Evolutionary conservation across 2,113 vertebrate species (phyloP).

Genomic region (Noturus placidus): DNA sequence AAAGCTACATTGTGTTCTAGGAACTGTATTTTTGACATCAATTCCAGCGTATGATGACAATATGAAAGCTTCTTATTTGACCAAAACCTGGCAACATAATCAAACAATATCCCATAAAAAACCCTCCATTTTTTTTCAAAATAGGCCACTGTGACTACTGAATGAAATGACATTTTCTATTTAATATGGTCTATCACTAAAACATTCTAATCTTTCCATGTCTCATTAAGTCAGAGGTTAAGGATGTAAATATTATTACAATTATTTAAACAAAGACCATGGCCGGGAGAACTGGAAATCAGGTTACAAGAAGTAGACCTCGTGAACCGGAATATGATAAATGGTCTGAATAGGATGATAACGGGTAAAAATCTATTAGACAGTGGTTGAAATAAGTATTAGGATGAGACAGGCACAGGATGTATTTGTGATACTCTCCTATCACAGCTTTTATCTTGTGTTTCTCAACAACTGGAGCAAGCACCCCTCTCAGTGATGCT

Average conservation of each 20-base stretch:
- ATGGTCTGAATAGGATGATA: not conserved
- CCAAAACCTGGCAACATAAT: too few species aligned
- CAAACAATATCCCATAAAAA: not conserved
- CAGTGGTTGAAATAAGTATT: not conserved
- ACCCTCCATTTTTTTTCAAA: not conserved
- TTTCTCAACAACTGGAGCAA: not conserved
- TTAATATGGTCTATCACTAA: not conserved
- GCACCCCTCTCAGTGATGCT: not conserved
- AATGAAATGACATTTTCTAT: not conserved
- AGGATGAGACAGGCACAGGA: not conserved
- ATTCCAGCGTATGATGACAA: too few species aligned
- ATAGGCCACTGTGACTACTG: not conserved
- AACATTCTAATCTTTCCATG: not conserved
- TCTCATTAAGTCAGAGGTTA: not conserved
- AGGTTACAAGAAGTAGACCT: not conserved
- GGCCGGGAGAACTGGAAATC: not conserved
- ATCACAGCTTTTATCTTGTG: not conserved
- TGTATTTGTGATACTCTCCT: not conserved
- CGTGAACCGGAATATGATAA: not conserved
- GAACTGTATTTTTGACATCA: too few species aligned
- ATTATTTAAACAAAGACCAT: not conserved
- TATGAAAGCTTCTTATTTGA: too few species aligned
- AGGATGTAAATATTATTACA: not conserved
- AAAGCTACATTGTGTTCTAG: too few species aligned
- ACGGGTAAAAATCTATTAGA: not conserved